Conservation (phyloP, 2,888 invertebrate species). For the Dynastes tityus region DNA sequence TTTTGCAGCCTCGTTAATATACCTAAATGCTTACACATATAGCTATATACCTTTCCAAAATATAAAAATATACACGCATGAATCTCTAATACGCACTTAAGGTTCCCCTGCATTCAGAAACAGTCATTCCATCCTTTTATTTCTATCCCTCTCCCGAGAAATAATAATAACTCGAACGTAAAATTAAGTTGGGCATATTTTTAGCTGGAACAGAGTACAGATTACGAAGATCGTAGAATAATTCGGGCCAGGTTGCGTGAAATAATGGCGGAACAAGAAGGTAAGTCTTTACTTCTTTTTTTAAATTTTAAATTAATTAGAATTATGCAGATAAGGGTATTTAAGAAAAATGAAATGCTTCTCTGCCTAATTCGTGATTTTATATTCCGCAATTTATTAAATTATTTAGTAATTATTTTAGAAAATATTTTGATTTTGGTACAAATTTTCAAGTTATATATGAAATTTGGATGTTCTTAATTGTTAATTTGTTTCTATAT, state of each 20-base stretch:
- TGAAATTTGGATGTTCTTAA: too few relatives aligned
- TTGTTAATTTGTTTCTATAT: too few relatives aligned
- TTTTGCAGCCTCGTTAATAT: not conserved
- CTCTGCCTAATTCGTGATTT: too few relatives aligned
- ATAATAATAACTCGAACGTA: slow-evolving; percentile 45
- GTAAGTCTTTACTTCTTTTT: slow-evolving; percentile 70
- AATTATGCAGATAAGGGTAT: too few relatives aligned
- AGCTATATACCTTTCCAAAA: too few relatives aligned
- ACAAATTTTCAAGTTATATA: too few relatives aligned
- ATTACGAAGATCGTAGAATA: slow-evolving; percentile 89
- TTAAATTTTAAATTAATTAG: not conserved
- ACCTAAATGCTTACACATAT: not conserved
- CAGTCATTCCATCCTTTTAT: not conserved
- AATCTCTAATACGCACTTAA: not conserved
- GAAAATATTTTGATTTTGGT: too few relatives aligned
- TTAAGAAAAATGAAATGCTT: too few relatives aligned
- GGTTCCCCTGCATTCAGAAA: not conserved
- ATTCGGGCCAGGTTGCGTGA: slow-evolving; percentile 86
- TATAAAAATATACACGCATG: not conserved
- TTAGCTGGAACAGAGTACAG: slow-evolving; percentile 87
- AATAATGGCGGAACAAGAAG: slow-evolving; percentile 91
- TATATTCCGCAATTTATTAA: too few relatives aligned
- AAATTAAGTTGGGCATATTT: slow-evolving; percentile 60
- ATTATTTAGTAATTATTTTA: too few relatives aligned
- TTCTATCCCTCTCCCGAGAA: not conserved